phyloP scores from a whole-genome alignment of 1,140 invertebrate genomes.

The Holotrichia oblita region DNA sequence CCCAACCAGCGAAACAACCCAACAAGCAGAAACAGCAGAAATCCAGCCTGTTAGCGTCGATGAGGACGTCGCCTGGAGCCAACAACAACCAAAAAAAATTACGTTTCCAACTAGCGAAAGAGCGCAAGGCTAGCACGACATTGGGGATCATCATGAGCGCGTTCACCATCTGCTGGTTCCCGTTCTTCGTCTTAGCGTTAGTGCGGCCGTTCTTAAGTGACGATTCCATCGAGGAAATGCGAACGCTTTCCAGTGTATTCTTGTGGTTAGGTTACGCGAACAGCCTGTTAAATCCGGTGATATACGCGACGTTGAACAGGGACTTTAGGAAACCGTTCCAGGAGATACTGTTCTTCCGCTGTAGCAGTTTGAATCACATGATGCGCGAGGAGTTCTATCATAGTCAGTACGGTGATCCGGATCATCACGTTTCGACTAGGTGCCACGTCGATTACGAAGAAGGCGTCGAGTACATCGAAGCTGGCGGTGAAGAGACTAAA shows the following conservation, averaged over 20 bases:
- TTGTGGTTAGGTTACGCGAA: constrained; percentile 95
- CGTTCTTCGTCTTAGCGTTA: constrained; percentile 93
- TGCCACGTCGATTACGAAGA: constrained; percentile 65
- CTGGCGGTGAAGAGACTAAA: constrained; percentile 66
- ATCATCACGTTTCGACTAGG: constrained; percentile 61
- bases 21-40: constrained; percentile 53
- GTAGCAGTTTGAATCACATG: constrained; percentile 87
- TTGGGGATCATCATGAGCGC: constrained; percentile 98
- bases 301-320: constrained; percentile 90
- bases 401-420: constrained; percentile 87
- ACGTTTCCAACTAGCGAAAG: constrained; percentile 84
- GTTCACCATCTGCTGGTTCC: constrained; percentile 96
- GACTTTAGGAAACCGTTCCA: constrained; percentile 94
- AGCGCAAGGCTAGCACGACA: constrained; percentile 94
- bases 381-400: constrained; percentile 94
- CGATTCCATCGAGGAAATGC: constrained; percentile 68
- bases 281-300: constrained; percentile 91
- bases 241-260: constrained; percentile 76
- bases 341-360: constrained; percentile 88
- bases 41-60: constrained; percentile 49
- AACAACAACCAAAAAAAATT: constrained; percentile 75
- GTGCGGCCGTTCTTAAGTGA: constrained; percentile 73
- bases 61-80: constrained; percentile 63
- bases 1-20: constrained; percentile 59
- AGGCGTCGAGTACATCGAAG: constrained; percentile 69